These are phyloP conservation scores for Protaetia brevitarsis DNA, from an alignment of 1,140 invertebrate genomes.

Conservation along the genomic window DNA sequence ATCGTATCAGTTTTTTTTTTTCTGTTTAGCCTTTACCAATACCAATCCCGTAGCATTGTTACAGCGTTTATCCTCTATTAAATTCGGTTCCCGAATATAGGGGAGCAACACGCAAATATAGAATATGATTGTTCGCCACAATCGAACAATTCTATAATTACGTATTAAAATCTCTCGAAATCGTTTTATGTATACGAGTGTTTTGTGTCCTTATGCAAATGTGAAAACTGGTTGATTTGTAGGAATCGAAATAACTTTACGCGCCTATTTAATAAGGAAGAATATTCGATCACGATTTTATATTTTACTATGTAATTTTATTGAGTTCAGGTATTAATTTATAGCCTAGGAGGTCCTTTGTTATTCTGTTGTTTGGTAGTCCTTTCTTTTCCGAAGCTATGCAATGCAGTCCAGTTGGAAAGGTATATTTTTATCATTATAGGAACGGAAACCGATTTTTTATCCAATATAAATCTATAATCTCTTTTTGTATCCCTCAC, in stretches of 20 bases:
- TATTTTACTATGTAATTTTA: slow-evolving; percentile 12
- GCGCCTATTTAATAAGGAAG: not conserved
- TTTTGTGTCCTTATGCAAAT: slow-evolving; percentile 3
- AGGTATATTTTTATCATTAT: slow-evolving; percentile 14
- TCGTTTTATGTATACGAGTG: not conserved
- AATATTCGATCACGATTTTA: not conserved
- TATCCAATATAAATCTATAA: not conserved
- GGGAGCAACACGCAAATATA: not conserved
- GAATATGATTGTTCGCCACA: not conserved
- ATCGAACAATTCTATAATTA: slow-evolving; percentile 8
- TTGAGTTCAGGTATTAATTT: slow-evolving; percentile 3
- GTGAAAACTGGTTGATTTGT: too few species aligned
- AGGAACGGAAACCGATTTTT: not conserved
- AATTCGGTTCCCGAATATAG: not conserved
- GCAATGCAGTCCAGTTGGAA: not conserved
- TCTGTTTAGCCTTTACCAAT: too few species aligned
- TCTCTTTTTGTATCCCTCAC: not conserved
- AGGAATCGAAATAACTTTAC: not conserved
- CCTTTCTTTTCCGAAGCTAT: too few species aligned
- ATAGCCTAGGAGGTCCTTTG: not conserved
- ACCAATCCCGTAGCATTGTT: not conserved
- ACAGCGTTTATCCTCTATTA: not conserved
- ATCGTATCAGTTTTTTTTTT: too few species aligned
- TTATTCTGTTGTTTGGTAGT: too few species aligned
- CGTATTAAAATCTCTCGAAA: not conserved